Evolutionary conservation across 1,140 invertebrate genomes (phyloP).

Genomic region (Apis laboriosa): DNA sequence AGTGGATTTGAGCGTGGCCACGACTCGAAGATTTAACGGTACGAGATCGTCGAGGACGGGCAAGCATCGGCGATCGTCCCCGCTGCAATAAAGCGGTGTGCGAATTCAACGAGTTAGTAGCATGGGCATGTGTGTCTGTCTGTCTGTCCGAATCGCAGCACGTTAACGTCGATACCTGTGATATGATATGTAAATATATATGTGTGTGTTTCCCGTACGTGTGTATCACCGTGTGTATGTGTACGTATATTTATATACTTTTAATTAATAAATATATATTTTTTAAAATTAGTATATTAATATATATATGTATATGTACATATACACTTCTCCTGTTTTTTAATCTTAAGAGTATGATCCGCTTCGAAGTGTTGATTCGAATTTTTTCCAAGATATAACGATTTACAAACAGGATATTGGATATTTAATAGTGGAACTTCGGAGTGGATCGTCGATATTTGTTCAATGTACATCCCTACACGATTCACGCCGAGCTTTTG

Average conservation of each 20-base stretch:
- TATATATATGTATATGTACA: background rate
- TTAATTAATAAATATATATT: background rate
- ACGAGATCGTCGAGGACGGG: slow-evolving; percentile 59
- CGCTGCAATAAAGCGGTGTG: slow-evolving; percentile 45
- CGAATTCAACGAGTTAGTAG: slow-evolving; percentile 71
- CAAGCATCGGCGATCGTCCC: slow-evolving; percentile 56
- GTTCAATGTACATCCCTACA: slow-evolving; percentile 47
- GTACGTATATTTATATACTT: background rate
- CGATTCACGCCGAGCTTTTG: slow-evolving; percentile 74
- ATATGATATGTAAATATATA: slow-evolving; percentile 14
- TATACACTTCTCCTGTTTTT: background rate
- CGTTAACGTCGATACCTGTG: slow-evolving; percentile 46
- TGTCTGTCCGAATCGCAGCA: slow-evolving; percentile 62
- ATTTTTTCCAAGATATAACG: no score
- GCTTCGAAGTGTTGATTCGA: background rate
- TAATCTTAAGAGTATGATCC: background rate
- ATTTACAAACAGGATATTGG: no score
- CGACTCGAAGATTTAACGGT: slow-evolving; percentile 57
- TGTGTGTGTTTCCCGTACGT: slow-evolving; percentile 12
- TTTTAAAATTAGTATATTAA: background rate
- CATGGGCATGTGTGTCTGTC: slow-evolving; percentile 77
- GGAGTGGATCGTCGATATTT: slow-evolving; percentile 18
- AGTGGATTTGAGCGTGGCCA: slow-evolving; percentile 50
- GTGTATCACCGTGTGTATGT: slow-evolving; percentile 18
- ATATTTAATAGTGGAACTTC: no score